Evolutionary conservation across 2,113 vertebrate genomes (phyloP).

Genomic region (Rallus limicola): DNA sequence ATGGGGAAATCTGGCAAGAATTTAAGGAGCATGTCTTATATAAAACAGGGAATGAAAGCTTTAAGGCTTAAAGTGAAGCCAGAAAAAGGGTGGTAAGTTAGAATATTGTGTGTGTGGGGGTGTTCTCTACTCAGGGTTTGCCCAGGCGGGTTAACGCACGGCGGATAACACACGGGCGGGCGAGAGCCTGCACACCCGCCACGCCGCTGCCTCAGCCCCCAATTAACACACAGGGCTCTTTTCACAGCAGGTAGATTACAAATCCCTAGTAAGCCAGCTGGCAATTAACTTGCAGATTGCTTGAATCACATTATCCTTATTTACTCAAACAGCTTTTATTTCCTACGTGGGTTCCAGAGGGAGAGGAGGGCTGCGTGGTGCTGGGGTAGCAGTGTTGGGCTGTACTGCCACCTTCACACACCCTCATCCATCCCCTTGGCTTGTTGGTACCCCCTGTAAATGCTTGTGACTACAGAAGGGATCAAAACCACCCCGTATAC

Average conservation of each 20-base stretch:
- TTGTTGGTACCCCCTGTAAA: not conserved
- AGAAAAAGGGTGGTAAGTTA: not conserved
- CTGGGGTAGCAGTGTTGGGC: not conserved
- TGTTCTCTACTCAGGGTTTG: rapidly evolving
- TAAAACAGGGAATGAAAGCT: rapidly evolving
- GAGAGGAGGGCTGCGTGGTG: not conserved
- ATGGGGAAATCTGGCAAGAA: not conserved
- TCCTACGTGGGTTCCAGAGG: not conserved
- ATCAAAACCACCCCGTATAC: not conserved
- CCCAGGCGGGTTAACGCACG: rapidly evolving
- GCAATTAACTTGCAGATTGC: slow-evolving; percentile 5
- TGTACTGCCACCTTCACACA: not conserved
- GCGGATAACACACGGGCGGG: not conserved
- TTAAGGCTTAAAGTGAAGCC: not conserved
- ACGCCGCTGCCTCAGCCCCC: rapidly evolving
- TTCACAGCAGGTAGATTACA: slow-evolving; percentile 1
- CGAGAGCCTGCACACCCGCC: rapidly evolving
- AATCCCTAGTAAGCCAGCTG: not conserved
- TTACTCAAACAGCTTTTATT: not conserved
- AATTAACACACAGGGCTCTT: not conserved
- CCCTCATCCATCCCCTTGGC: not conserved
- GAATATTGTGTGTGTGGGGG: not conserved
- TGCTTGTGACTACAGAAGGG: rapidly evolving
- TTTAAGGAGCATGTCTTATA: not conserved
- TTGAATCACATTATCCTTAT: not conserved